Evolutionary conservation across 2,888 invertebrate genomes (phyloP).

Genomic region (Heliconius erato): DNA sequence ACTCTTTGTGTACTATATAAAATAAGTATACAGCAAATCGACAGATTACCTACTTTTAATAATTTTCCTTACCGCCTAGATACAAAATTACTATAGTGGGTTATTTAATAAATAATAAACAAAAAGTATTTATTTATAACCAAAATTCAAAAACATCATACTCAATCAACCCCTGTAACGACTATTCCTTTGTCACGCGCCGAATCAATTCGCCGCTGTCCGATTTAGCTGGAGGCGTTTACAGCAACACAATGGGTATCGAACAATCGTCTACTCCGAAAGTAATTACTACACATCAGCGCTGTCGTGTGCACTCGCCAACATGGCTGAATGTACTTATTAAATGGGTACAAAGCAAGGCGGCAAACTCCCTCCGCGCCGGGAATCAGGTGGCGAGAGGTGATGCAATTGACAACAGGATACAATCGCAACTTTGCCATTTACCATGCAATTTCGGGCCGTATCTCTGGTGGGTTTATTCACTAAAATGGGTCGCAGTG

Average conservation of each 20-base stretch:
- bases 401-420: slow-evolving; percentile 60
- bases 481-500: slow-evolving; percentile 52
- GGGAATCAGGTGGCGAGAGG: slow-evolving; percentile 64
- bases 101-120: not conserved
- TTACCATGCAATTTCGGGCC: slow-evolving; percentile 53
- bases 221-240: slow-evolving; percentile 53
- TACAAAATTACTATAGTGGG: not conserved
- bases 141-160: slow-evolving; percentile 39
- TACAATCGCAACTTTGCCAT: slow-evolving; percentile 55
- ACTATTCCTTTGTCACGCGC: slow-evolving; percentile 48
- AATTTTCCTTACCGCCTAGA: not conserved
- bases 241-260: slow-evolving; percentile 53
- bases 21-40: not conserved
- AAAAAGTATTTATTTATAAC: slow-evolving; percentile 13
- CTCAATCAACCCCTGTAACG: slow-evolving; percentile 43
- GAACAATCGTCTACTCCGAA: slow-evolving; percentile 57
- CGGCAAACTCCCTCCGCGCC: slow-evolving; percentile 58
- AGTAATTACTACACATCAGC: slow-evolving; percentile 65
- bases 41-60: not conserved
- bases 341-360: slow-evolving; percentile 61
- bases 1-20: not conserved
- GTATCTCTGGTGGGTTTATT: slow-evolving; percentile 52
- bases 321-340: slow-evolving; percentile 60
- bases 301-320: slow-evolving; percentile 60
- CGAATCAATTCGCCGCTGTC: slow-evolving; percentile 53